Evolutionary conservation across 1,140 invertebrate species (phyloP), one percentile per base, ranked within the genome.

Genomic region (Micrasema longulum): DNA sequence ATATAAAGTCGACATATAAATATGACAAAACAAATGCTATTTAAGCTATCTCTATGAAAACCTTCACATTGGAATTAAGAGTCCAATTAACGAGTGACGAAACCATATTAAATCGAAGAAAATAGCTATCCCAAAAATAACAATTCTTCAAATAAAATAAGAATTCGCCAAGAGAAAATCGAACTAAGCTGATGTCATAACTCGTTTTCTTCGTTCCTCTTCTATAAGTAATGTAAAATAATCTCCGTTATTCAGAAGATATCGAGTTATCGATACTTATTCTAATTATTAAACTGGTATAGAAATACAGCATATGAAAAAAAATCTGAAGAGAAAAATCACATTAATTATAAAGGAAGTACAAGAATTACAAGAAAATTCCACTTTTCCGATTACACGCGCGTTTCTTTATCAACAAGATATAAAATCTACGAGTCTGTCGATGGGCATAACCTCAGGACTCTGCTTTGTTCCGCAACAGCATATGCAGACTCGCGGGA

Each of bases 1-100:
- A 76, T 73, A 76, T 72, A 70, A 72, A 75, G 69, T 76, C 68
- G 74, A 69, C 68, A 76, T 72, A 74, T 75, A 71, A 71, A 76
- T 71, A 71, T 65, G 74, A 76, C 67, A 71, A 76, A 75, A 76
- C 74, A 76, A 76, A 72, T 69, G 70, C 71, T 72, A 76, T 76
- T 66, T 68, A 74, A 71, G 72, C 72, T 50, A 73, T 52, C 26
- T 63, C 60, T 47, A 63, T 26, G 43, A 63, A 63, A 63, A 43
- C 38, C 23, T 47, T 63, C 20, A 45, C 60, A 45, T 45, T 38
- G 22, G 60, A 18, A 55, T 31, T 31, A 63, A 38, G 43, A 14
- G 11, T 41, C 43, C 18, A 38, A 14, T 41, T 18, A 18, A 41
- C 38, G 20, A 43, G 38, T 36, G 57, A 16, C 57, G 38, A 43